Evolutionary conservation across 2,888 invertebrate genomes (phyloP).

Genomic region (Asteroscopus sphinx): DNA sequence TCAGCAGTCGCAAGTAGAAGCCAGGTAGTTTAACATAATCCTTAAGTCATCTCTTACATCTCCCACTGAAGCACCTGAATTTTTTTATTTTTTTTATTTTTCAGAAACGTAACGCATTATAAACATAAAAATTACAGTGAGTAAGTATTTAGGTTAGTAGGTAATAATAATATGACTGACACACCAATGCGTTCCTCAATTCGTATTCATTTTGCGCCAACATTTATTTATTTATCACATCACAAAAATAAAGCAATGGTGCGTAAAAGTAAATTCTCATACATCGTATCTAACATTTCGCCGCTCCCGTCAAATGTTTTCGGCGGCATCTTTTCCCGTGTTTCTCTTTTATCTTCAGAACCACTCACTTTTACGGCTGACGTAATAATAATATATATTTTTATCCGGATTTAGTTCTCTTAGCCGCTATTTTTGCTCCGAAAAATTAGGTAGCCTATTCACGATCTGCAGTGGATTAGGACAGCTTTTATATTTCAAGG

Average conservation of each 20-base stretch:
- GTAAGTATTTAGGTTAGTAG: too few species aligned
- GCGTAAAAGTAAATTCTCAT: slow-evolving; percentile 16
- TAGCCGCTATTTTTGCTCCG: background rate
- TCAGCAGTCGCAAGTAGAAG: too few species aligned
- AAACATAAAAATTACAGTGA: too few species aligned
- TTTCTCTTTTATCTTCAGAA: slow-evolving; percentile 31
- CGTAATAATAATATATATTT: slow-evolving; percentile 17
- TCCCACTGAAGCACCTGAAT: too few species aligned
- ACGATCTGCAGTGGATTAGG: too few species aligned
- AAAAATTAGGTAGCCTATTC: background rate
- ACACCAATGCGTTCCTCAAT: background rate
- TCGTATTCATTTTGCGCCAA: background rate
- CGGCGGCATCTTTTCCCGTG: slow-evolving; percentile 5
- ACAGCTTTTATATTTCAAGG: slow-evolving; percentile 4
- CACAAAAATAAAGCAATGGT: slow-evolving; percentile 17
- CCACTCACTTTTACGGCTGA: slow-evolving; percentile 44
- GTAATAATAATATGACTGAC: background rate
- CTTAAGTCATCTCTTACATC: too few species aligned
- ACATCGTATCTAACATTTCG: slow-evolving; percentile 9
- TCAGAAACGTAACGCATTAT: too few species aligned
- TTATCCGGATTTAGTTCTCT: slow-evolving; percentile 17
- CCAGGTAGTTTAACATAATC: too few species aligned
- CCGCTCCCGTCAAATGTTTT: slow-evolving; percentile 16
- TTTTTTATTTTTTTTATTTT: too few species aligned
- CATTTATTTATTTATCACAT: slow-evolving; percentile 9